Evolutionary conservation across 1,140 invertebrate genomes (phyloP).

Genomic region (Dendrolimus punctatus): DNA sequence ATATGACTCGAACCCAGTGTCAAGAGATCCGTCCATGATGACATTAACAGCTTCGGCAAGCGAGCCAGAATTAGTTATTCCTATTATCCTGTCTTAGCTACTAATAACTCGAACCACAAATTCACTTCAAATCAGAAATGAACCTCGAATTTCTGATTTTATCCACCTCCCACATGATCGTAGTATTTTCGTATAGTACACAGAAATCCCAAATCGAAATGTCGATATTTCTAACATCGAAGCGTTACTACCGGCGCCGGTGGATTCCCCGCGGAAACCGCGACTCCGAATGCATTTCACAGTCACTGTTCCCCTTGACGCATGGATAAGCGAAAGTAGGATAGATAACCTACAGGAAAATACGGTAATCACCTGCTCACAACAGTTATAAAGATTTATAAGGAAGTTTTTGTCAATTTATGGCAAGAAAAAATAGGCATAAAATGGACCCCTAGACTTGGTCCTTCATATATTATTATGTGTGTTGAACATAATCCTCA

Average conservation of each 20-base stretch:
- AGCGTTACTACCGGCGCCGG: constrained; percentile 29
- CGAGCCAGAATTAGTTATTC: too few relatives aligned
- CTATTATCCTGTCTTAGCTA: too few relatives aligned
- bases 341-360: constrained; percentile 32
- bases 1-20: too few relatives aligned
- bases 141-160: background rate
- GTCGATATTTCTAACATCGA: constrained; percentile 26
- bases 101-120: too few relatives aligned
- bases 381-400: too few relatives aligned
- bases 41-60: too few relatives aligned
- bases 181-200: constrained; percentile 3
- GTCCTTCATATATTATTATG: too few relatives aligned
- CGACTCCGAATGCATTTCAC: constrained; percentile 38
- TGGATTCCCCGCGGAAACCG: constrained; percentile 24
- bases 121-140: background rate
- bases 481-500: too few relatives aligned
- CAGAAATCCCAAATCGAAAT: constrained; percentile 7
- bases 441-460: too few relatives aligned
- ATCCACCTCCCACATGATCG: constrained; percentile 1
- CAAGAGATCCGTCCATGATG: too few relatives aligned
- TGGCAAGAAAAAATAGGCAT: too few relatives aligned
- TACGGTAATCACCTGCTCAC: constrained; percentile 36
- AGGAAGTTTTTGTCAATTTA: too few relatives aligned
- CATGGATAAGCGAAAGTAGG: constrained; percentile 49
- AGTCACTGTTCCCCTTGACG: constrained; percentile 25